Base-by-base conservation (phyloP, 1,140 invertebrate genomes). In the Drosophila kurseongensis region DNA sequence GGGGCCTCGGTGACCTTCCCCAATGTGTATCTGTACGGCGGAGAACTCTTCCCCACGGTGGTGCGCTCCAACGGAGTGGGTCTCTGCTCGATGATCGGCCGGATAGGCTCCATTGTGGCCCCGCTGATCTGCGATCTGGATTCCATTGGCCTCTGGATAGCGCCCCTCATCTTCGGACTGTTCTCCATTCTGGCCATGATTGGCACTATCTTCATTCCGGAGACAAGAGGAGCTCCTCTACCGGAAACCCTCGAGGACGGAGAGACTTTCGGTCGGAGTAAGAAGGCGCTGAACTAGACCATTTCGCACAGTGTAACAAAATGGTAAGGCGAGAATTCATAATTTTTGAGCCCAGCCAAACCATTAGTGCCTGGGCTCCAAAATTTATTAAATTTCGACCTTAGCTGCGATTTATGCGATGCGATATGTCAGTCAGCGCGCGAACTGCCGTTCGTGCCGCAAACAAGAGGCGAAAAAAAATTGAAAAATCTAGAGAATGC, bases 191-290 rank as follows among this genome's bases (percentile, higher is more conserved):
- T 95, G 9, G 95, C 95, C 5, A 94, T 95, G 3, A 45, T 93
- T 1, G 92, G 96, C 1, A 94, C 94, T 13, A 75, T 96, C 0
- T 81, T 95, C 3, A 88, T 97, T 42, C 96, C 96, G 0, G 96
- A 97, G 93, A 97, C 97, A 0, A 93, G 95, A 56, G 95, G 95
- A 10, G 93, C 93, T 75, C 94, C 94, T 47, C 85, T 97, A 41
- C 96, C 96, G 29, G 96, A 97, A 68, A 97, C 96, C 0, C 92
- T 97, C 36, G 95, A 96, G 85, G 96, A 97, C 78, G 96, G 96
- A 40, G 96, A 97, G 93, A 93, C 93, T 40, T 96, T 96, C 90
- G 95, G 95, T 36, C 95, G 94, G 92, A 94, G 93, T 51, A 78
- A 92, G 51, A 81, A 76, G 12, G 36, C 13, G 2, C 4, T 13